Percentiles rank a stretch among this genome's conserved stretches.
Evolutionary conservation across 2,888 invertebrate species (phyloP).

Genomic region (Esperia sulphurella): DNA sequence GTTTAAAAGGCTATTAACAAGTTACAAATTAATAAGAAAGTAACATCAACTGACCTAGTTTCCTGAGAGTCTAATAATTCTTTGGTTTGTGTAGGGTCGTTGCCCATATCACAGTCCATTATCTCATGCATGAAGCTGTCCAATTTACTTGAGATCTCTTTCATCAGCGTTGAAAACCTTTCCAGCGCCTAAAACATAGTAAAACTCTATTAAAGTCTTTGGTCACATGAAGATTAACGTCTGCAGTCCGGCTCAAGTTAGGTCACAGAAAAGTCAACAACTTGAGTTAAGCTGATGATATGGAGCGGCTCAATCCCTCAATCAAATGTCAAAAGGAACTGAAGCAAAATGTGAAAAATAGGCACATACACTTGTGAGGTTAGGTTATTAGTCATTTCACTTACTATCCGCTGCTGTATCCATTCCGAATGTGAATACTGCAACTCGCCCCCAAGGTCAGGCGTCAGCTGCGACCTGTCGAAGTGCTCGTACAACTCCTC

Average conservation of each 20-base stretch:
- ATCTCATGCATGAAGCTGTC: constrained; percentile 93
- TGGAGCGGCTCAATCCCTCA: too few relatives aligned
- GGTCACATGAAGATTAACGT: too few relatives aligned
- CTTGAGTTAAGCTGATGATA: too few relatives aligned
- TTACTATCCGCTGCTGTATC: constrained; percentile 97
- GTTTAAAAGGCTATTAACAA: too few relatives aligned
- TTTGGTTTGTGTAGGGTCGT: constrained; percentile 94
- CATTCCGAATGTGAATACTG: constrained; percentile 96
- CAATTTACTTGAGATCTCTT: constrained; percentile 91
- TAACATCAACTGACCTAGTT: constrained; percentile 71
- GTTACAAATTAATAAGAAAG: too few relatives aligned
- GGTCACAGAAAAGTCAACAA: too few relatives aligned
- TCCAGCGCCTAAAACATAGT: constrained; percentile 88
- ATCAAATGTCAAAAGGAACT: too few relatives aligned
- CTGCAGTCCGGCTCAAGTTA: too few relatives aligned
- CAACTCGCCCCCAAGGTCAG: constrained; percentile 93
- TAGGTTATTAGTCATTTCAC: constrained; percentile 28
- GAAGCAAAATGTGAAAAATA: too few relatives aligned
- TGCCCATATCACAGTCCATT: constrained; percentile 95
- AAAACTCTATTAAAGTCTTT: neutral
- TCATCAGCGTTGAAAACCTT: constrained; percentile 94
- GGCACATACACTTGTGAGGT: too few relatives aligned
- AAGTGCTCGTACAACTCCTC: constrained; percentile 93
- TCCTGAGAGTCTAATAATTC: constrained; percentile 91
- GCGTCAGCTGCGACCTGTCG: constrained; percentile 90